Percentiles rank a stretch among this genome's conserved stretches.
Conservation (phyloP, 2,113 vertebrate genomes). For the Gymnobelideus leadbeateri region DNA sequence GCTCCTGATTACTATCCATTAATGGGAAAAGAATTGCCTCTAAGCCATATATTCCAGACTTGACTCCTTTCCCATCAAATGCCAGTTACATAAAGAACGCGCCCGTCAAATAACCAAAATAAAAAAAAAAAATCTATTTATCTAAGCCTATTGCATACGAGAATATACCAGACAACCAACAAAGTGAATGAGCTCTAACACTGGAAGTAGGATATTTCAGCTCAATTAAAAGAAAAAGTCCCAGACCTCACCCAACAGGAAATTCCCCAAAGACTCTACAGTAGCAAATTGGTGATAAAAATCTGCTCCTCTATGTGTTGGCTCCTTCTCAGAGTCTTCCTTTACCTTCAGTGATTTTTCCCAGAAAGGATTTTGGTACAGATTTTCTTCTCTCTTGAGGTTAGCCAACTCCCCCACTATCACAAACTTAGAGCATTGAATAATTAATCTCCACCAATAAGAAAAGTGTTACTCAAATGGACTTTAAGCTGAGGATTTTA, state of each 20-base stretch:
- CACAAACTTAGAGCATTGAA: neutral
- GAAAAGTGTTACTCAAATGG: neutral
- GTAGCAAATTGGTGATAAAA: neutral
- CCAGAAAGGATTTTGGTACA: neutral
- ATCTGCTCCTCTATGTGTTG: neutral
- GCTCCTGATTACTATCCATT: neutral
- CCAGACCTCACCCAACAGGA: neutral
- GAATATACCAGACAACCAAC: neutral
- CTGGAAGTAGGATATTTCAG: neutral
- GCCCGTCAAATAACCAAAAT: neutral
- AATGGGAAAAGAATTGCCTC: neutral
- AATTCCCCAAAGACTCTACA: neutral
- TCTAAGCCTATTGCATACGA: neutral
- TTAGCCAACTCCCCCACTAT: neutral
- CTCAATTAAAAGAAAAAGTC: neutral
- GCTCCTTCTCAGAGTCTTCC: neutral
- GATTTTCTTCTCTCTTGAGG: neutral
- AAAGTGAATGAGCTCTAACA: neutral
- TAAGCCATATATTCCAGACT: neutral
- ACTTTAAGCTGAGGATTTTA: neutral
- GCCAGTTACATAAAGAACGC: neutral
- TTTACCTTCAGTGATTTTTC: neutral
- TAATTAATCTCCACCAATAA: neutral
- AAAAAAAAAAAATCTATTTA: neutral
- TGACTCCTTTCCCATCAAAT: neutral